These are phyloP conservation scores for Caenorhabditis macrosperma DNA, from an alignment of 2,888 invertebrate genomes.

Conservation along the genomic window DNA sequence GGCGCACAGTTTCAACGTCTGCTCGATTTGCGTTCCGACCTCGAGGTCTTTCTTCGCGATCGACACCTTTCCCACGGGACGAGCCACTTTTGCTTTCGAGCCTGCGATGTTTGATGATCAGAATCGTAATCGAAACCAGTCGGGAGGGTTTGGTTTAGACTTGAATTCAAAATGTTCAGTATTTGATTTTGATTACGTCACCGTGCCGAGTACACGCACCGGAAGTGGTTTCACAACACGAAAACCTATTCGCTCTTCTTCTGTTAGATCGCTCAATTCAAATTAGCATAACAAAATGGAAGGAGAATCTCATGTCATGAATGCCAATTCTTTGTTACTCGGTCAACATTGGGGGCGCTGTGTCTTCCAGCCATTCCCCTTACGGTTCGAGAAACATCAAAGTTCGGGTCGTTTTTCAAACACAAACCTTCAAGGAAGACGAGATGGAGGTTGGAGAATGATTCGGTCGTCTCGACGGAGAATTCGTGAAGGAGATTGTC, in stretches of 20 bases:
- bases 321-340: slow-evolving; percentile 17
- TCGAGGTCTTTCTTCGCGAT: slow-evolving; percentile 33
- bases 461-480: slow-evolving; percentile 51
- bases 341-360: not conserved
- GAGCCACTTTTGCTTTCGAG: slow-evolving; percentile 61
- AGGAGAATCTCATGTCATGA: slow-evolving; percentile 6
- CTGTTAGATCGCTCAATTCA: not conserved
- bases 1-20: slow-evolving; percentile 50
- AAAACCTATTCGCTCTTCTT: not conserved
- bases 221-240: slow-evolving; percentile 1
- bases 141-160: not conserved
- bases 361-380: not conserved
- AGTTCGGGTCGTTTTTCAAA: no score
- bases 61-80: slow-evolving; percentile 61
- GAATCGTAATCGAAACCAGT: slow-evolving; percentile 12
- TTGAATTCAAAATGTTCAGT: not conserved
- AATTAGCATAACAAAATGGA: slow-evolving; percentile 34
- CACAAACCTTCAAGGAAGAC: slow-evolving; percentile 57
- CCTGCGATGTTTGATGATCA: slow-evolving; percentile 52
- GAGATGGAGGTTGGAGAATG: slow-evolving; percentile 53
- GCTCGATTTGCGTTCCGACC: slow-evolving; percentile 17
- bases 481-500: slow-evolving; percentile 53
- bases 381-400: not conserved
- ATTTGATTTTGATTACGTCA: not conserved
- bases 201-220: not conserved